phyloP scores from a whole-genome alignment of 2,797 vertebrate species.

The Xerus rutilus region DNA sequence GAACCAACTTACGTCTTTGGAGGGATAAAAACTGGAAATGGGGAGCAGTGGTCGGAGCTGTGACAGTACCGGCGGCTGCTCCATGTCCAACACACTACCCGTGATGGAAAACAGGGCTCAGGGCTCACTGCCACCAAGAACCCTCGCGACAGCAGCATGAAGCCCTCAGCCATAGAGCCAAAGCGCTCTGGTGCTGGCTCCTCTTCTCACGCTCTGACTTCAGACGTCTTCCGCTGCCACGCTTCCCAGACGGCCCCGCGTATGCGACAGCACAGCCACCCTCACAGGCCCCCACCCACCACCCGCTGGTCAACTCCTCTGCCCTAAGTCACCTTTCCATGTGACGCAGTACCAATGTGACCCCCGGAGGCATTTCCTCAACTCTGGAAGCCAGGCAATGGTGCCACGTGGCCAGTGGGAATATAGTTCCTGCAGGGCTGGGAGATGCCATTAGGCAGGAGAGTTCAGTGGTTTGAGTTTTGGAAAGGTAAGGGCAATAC shows the following conservation, averaged over 20 bases:
- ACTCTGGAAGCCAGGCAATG: rapidly evolving
- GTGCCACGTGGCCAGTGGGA: rapidly evolving
- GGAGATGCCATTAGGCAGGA: background rate
- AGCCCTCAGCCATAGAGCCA: background rate
- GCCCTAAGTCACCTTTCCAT: too few relatives aligned
- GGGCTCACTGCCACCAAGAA: rapidly evolving
- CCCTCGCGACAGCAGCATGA: rapidly evolving
- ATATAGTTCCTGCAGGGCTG: too few relatives aligned
- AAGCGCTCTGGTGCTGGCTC: background rate
- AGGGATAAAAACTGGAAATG: background rate
- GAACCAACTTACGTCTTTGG: too few relatives aligned
- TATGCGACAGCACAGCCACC: rapidly evolving
- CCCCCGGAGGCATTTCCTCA: background rate
- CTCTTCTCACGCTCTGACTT: background rate
- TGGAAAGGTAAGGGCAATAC: background rate
- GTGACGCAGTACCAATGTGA: rapidly evolving
- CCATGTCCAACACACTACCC: background rate
- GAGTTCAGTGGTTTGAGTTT: background rate
- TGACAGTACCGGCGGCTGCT: background rate
- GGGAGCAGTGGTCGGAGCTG: background rate
- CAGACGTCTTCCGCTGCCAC: too few relatives aligned
- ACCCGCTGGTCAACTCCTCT: background rate
- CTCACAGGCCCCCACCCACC: rapidly evolving
- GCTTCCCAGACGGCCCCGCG: too few relatives aligned
- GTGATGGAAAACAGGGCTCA: background rate